Evolutionary conservation across 2,113 vertebrate species (phyloP).

Genomic region (Crotalus helleri): DNA sequence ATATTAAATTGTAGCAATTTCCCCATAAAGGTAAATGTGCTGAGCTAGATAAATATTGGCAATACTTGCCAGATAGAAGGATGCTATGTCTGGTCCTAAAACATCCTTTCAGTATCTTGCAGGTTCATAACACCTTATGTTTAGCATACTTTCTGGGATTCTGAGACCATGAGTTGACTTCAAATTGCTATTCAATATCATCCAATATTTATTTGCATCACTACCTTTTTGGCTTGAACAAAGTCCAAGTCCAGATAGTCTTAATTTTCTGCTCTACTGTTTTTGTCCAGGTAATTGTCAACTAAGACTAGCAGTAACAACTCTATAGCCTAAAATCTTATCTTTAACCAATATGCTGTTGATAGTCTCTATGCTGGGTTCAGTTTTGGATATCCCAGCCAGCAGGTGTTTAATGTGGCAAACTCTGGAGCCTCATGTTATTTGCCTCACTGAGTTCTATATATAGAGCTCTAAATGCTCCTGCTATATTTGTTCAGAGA

Average conservation of each 20-base stretch:
- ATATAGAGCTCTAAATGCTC: background rate
- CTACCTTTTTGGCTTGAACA: background rate
- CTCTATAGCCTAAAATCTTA: background rate
- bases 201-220: background rate
- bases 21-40: background rate
- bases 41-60: background rate
- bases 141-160: background rate
- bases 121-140: background rate
- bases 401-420: background rate
- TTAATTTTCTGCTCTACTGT: background rate
- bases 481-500: background rate
- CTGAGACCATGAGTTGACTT: background rate
- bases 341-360: background rate
- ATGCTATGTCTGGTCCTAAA: background rate
- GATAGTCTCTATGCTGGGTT: background rate
- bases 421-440: background rate
- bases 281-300: background rate
- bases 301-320: background rate
- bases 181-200: background rate
- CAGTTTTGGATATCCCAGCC: background rate
- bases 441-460: background rate
- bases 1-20: background rate
- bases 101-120: background rate
- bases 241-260: background rate
- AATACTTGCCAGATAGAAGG: background rate